Evolutionary conservation across 1,140 invertebrate species (phyloP).

Genomic region (Pararge aegeria): DNA sequence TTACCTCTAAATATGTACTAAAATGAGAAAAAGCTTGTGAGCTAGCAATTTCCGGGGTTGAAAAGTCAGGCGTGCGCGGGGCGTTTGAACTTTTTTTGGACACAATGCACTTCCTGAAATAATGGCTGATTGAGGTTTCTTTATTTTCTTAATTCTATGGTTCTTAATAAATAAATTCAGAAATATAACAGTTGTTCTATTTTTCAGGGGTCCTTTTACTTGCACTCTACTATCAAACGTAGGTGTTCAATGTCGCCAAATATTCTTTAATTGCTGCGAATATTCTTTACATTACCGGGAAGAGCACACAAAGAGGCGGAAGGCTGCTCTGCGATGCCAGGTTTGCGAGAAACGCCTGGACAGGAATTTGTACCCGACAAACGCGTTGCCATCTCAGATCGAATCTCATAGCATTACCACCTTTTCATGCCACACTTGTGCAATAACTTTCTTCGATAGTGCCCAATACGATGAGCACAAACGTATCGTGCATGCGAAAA

Average conservation of each 20-base stretch:
- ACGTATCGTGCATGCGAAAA: slow-evolving; percentile 75
- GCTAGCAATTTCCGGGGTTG: no score
- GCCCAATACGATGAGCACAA: slow-evolving; percentile 73
- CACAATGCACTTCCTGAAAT: no score
- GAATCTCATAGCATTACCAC: slow-evolving; percentile 26
- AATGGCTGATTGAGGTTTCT: no score
- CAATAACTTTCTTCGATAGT: slow-evolving; percentile 68
- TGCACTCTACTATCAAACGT: slow-evolving; percentile 60
- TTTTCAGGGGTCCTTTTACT: slow-evolving; percentile 67
- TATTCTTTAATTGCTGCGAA: slow-evolving; percentile 73
- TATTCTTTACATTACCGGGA: slow-evolving; percentile 72
- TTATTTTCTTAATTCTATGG: no score
- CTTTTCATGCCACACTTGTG: slow-evolving; percentile 66
- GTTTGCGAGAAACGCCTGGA: slow-evolving; percentile 74
- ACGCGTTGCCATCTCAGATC: slow-evolving; percentile 22
- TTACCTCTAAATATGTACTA: no score
- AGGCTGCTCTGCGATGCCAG: slow-evolving; percentile 68
- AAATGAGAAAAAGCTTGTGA: no score
- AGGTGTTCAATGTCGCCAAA: slow-evolving; percentile 58
- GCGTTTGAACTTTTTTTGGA: no score
- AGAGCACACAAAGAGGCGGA: slow-evolving; percentile 69
- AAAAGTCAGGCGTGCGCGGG: no score
- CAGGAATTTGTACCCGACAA: slow-evolving; percentile 38
- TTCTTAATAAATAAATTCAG: no score
- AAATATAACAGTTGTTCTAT: no score